phyloP scores from a whole-genome alignment of 1,140 invertebrate species.

The Tribolium castaneum region DNA sequence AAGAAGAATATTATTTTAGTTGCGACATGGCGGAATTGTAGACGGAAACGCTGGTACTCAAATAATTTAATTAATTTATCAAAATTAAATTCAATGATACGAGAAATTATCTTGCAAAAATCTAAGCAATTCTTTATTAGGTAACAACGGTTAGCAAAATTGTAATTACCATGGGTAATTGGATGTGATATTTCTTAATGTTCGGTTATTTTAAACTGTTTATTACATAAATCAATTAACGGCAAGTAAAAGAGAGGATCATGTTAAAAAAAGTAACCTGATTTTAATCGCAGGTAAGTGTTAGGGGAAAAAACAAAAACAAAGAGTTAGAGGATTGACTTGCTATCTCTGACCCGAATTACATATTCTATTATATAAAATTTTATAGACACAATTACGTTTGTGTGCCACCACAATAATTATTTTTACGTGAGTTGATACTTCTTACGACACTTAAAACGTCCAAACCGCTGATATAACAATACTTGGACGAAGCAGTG shows the following conservation, averaged over 20 bases:
- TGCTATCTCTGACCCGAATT: background rate
- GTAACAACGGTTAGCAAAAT: background rate
- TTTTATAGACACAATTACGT: background rate
- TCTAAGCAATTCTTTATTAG: background rate
- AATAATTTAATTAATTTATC: background rate
- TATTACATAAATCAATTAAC: background rate
- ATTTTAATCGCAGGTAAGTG: too few species aligned
- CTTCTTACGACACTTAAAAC: background rate
- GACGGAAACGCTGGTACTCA: background rate
- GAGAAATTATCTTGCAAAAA: background rate
- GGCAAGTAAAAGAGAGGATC: background rate
- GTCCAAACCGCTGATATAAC: background rate
- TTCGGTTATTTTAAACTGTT: background rate
- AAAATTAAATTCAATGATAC: background rate
- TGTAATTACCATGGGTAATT: background rate
- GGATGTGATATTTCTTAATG: background rate
- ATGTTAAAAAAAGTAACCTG: too few species aligned
- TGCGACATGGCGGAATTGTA: background rate
- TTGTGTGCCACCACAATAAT: background rate
- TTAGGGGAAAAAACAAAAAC: background rate
- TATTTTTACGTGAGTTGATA: slow-evolving; percentile 14
- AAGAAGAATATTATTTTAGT: background rate
- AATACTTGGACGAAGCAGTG: background rate
- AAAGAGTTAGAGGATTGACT: background rate
- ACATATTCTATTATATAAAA: slow-evolving; percentile 2